Conservation (phyloP, 2,888 invertebrate species). For the Cheilosia soror region DNA sequence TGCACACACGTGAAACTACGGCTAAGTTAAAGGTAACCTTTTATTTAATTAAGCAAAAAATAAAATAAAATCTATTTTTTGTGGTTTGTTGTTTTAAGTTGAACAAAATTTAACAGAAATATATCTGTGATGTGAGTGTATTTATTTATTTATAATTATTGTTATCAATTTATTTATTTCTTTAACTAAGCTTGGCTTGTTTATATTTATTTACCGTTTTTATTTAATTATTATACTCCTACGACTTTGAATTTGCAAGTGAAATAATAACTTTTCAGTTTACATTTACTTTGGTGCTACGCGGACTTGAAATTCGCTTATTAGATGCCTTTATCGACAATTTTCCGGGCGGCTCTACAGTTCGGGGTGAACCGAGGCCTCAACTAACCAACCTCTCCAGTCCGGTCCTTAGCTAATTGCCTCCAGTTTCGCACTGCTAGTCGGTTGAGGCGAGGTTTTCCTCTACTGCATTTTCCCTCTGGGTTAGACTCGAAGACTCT, state of each 20-base stretch:
- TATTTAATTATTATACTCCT: conserved; percentile 9
- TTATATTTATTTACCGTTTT: conserved; percentile 26
- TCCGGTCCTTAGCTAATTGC: too few relatives aligned
- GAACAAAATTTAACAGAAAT: conserved; percentile 40
- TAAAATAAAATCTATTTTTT: conserved; percentile 9
- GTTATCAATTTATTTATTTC: conserved; percentile 1
- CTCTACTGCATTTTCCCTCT: too few relatives aligned
- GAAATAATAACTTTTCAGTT: background rate
- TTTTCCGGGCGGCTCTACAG: too few relatives aligned
- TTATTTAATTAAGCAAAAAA: conserved; percentile 39
- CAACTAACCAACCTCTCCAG: too few relatives aligned
- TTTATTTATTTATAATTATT: conserved; percentile 44
- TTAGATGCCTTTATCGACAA: too few relatives aligned
- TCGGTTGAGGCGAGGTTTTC: too few relatives aligned
- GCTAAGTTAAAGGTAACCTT: conserved; percentile 84
- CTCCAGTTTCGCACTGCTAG: too few relatives aligned
- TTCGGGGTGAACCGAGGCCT: too few relatives aligned
- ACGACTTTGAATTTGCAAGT: background rate
- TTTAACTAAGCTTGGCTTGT: conserved; percentile 64
- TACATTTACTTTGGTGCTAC: too few relatives aligned
- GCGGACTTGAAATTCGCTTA: too few relatives aligned
- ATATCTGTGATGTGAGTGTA: conserved; percentile 50
- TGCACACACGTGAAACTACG: conserved; percentile 84
- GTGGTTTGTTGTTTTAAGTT: conserved; percentile 45
- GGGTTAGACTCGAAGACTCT: too few relatives aligned